Conservation (phyloP, 2,888 invertebrate species). For the Chymomyza caudatula region DNA sequence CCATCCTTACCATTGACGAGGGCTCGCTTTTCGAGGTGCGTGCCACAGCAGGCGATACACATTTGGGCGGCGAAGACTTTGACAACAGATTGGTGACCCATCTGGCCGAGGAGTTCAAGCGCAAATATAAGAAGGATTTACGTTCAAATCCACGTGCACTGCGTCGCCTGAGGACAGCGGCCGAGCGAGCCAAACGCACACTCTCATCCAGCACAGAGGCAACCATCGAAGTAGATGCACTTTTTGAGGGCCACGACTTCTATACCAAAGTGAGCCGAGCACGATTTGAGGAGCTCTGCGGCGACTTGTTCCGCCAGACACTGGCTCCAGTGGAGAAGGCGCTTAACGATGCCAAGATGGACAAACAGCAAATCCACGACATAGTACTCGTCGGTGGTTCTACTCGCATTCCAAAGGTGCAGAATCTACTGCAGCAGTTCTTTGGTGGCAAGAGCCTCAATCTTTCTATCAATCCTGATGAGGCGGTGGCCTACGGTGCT, state of each 20-base stretch:
- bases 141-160: conserved; percentile 82
- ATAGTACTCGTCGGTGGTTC: conserved; percentile 90
- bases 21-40: conserved; percentile 94
- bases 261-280: conserved; percentile 85
- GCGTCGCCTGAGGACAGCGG: conserved; percentile 85
- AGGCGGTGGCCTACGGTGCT: conserved; percentile 89
- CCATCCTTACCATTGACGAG: conserved; percentile 95
- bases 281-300: conserved; percentile 86
- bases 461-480: conserved; percentile 88
- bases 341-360: conserved; percentile 87
- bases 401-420: conserved; percentile 88
- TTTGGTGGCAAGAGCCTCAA: conserved; percentile 86
- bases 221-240: conserved; percentile 85
- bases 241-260: conserved; percentile 85
- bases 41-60: conserved; percentile 96
- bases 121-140: conserved; percentile 85
- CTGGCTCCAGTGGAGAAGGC: conserved; percentile 89
- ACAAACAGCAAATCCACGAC: conserved; percentile 86
- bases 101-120: conserved; percentile 91
- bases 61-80: conserved; percentile 92
- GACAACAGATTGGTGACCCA: conserved; percentile 92
- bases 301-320: conserved; percentile 85
- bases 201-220: conserved; percentile 87
- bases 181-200: conserved; percentile 87
- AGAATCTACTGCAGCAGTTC: conserved; percentile 85